Evolutionary conservation across 2,888 invertebrate genomes (phyloP), one percentile per base, ranked within the genome.

Genomic region (Hypercompe scribonia): DNA sequence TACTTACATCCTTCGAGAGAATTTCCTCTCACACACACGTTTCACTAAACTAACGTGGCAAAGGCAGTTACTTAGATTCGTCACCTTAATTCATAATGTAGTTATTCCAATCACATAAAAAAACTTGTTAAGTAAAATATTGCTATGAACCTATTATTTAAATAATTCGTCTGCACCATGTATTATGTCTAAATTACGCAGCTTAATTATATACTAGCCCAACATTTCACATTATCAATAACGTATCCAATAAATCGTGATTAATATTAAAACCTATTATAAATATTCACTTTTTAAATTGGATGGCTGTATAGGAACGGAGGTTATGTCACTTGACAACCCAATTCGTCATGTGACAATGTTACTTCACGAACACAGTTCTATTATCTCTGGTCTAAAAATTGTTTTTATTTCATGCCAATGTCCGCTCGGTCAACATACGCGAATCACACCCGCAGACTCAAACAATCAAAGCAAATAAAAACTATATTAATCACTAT

Each of bases 401-500:
- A 90, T 80, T 81, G 87, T 91, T 91, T 90, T 91, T 88, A 87
- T 89, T 78, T 77, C 86, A 90, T 91, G 93, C 92, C 93, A 93
- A 93, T 90, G 91, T 81, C 91, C 93, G 83, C 81, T 86, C 87
- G 79, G 87, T 88, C 86, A 86, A 85, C 80, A 86, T 79, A 81
- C 82, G 83, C 88, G 83, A 89, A 87, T 86, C 87, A 87, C 83
- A 83, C 78, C 61, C 73, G 81, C 83, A 87, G 84, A 88, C 87
- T 87, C 78, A 85, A 88, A 89, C 91, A 92, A 92, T 92, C 90
- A 90, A 91, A 90, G 89, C 90, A 90, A 91, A 93, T 92, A 93
- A 92, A 91, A 91, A 90, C 90, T 89, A 89, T 90, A 92, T 92
- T 91, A 92, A 94, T 93, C 91, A 90, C 84, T 84, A 84, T 83